Evolutionary conservation across 1,140 invertebrate species (phyloP).

Genomic region (Hypsibius dujardini): DNA sequence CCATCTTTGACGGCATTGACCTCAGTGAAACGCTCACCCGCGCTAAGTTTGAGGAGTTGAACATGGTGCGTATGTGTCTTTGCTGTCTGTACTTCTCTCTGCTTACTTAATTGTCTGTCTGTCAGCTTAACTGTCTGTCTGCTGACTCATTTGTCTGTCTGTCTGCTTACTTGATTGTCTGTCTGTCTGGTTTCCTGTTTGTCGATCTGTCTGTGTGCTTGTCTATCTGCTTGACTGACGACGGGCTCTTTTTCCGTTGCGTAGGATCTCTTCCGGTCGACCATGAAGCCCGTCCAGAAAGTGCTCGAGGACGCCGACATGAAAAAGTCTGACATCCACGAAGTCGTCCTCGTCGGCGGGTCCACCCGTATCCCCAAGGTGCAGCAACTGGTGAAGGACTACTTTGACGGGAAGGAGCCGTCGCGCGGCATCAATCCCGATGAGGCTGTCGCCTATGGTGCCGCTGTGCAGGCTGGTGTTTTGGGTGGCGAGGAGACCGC

Average conservation of each 20-base stretch:
- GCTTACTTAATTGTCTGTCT: too few species aligned
- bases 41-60: conserved; percentile 97
- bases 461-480: conserved; percentile 89
- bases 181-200: too few species aligned
- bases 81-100: too few species aligned
- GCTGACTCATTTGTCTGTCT: too few species aligned
- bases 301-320: conserved; percentile 94
- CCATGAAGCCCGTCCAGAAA: conserved; percentile 95
- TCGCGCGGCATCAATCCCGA: conserved; percentile 95
- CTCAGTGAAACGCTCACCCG: conserved; percentile 97
- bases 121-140: too few species aligned
- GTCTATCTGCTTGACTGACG: conserved; percentile 12
- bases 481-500: conserved; percentile 39
- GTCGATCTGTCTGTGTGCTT: too few species aligned
- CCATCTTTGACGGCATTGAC: conserved; percentile 94
- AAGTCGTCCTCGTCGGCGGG: conserved; percentile 96
- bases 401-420: conserved; percentile 93
- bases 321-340: conserved; percentile 95
- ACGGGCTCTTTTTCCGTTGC: conserved; percentile 24
- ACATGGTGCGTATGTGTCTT: conserved; percentile 48
- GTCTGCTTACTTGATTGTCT: too few species aligned
- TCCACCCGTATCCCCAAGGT: conserved; percentile 98
- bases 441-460: conserved; percentile 92
- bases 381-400: conserved; percentile 94
- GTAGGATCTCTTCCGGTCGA: conserved; percentile 82